These are phyloP conservation scores for Charaxes varanes DNA, from an alignment of 1,140 invertebrate genomes.

Conservation along the genomic window DNA sequence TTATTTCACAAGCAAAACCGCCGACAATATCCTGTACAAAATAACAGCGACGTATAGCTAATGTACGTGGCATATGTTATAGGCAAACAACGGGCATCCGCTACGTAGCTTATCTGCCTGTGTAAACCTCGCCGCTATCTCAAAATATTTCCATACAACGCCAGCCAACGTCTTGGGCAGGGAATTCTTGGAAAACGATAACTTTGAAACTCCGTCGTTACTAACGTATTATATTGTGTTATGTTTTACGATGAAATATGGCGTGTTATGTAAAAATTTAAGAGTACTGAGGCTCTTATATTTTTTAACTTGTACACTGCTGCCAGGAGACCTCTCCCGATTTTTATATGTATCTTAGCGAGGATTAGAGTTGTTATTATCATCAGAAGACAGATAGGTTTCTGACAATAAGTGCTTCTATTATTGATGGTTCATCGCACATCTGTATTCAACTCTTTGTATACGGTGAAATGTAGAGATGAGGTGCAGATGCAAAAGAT, in stretches of 20 bases:
- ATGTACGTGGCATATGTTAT: conserved; percentile 14
- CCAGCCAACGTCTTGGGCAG: conserved; percentile 33
- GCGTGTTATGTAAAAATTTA: neutral
- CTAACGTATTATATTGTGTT: neutral
- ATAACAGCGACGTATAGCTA: conserved; percentile 10
- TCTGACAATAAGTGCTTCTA: too few relatives aligned
- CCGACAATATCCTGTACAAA: neutral
- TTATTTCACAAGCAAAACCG: neutral
- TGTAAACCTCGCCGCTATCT: conserved; percentile 59
- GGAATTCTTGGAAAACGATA: conserved; percentile 53
- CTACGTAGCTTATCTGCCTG: conserved; percentile 58
- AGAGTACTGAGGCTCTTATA: neutral
- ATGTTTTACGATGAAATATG: too few relatives aligned
- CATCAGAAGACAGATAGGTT: too few relatives aligned
- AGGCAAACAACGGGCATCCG: conserved; percentile 55
- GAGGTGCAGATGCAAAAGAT: too few relatives aligned
- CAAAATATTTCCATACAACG: conserved; percentile 65
- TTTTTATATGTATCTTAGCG: too few relatives aligned
- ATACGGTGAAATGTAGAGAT: too few relatives aligned
- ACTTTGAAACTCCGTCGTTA: conserved; percentile 20
- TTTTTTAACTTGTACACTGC: too few relatives aligned
- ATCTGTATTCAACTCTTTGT: too few relatives aligned
- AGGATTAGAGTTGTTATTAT: too few relatives aligned
- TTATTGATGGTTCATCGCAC: too few relatives aligned
- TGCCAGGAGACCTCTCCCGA: too few relatives aligned